These are phyloP conservation scores for Acrobasis repandana DNA, from an alignment of 2,888 invertebrate genomes.

Conservation along the genomic window DNA sequence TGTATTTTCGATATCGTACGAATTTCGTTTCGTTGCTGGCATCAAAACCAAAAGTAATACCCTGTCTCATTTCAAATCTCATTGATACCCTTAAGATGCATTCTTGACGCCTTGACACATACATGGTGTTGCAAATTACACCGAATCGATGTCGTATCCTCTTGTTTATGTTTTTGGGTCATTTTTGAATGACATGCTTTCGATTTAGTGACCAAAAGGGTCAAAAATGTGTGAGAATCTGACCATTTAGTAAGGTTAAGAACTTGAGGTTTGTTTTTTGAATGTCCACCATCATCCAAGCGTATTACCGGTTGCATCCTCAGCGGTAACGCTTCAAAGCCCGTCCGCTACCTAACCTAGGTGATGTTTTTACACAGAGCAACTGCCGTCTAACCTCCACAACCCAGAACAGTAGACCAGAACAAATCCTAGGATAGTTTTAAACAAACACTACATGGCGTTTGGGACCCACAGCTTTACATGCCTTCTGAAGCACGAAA, in stretches of 20 bases:
- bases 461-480: too few species aligned
- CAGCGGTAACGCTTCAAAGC: too few species aligned
- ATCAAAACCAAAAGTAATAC: background rate
- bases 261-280: background rate
- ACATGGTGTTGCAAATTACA: constrained; percentile 14
- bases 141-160: background rate
- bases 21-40: background rate
- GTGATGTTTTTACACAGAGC: too few species aligned
- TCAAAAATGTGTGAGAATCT: constrained; percentile 7
- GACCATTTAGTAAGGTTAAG: background rate
- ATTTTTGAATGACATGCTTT: background rate
- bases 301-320: too few species aligned
- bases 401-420: too few species aligned
- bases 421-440: too few species aligned
- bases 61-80: background rate
- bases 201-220: background rate
- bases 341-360: too few species aligned
- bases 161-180: constrained; percentile 13
- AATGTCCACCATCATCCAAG: too few species aligned
- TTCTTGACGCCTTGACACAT: constrained; percentile 8
- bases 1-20: too few species aligned
- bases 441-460: too few species aligned
- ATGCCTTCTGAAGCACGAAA: too few species aligned
- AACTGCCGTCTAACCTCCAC: too few species aligned
- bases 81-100: constrained; percentile 11